Percentiles rank a stretch among this genome's conserved stretches.
These are phyloP conservation scores for Trachemys scripta DNA, from an alignment of 2,113 vertebrate species.

Conservation along the genomic window DNA sequence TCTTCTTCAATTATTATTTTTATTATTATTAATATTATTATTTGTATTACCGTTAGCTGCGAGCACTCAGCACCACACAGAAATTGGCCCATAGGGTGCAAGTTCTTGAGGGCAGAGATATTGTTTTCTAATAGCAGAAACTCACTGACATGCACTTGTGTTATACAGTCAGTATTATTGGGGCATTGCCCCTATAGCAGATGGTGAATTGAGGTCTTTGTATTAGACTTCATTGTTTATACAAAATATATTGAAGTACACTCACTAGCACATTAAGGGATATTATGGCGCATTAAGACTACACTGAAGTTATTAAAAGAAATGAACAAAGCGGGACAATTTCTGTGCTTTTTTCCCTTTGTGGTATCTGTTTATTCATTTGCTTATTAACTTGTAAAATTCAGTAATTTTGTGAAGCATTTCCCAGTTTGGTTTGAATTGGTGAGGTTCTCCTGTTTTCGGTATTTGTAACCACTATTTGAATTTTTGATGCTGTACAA, in stretches of 20 bases:
- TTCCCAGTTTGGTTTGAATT: slow-evolving; percentile 57
- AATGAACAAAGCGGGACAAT: slow-evolving; percentile 30
- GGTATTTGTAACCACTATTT: slow-evolving; percentile 43
- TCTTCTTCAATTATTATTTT: not conserved
- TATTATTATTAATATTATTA: not conserved
- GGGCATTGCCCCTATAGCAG: not conserved
- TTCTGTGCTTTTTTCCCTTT: slow-evolving; percentile 59
- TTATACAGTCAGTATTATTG: not conserved
- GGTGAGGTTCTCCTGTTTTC: slow-evolving; percentile 34
- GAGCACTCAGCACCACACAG: not conserved
- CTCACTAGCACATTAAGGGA: not conserved
- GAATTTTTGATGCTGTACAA: slow-evolving; percentile 1
- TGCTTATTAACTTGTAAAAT: slow-evolving; percentile 63
- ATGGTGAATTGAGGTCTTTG: not conserved
- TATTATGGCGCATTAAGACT: slow-evolving; percentile 20
- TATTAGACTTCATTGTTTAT: not conserved
- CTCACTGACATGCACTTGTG: not conserved
- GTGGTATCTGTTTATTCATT: slow-evolving; percentile 54
- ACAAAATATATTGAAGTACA: not conserved
- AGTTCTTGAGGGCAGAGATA: not conserved
- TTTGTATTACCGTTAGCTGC: not conserved
- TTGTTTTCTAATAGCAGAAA: not conserved
- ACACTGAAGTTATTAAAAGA: slow-evolving; percentile 39
- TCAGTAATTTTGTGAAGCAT: slow-evolving; percentile 61
- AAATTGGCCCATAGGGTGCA: not conserved